Conservation (phyloP, 2,113 vertebrate genomes). For the Alligator mississippiensis region DNA sequence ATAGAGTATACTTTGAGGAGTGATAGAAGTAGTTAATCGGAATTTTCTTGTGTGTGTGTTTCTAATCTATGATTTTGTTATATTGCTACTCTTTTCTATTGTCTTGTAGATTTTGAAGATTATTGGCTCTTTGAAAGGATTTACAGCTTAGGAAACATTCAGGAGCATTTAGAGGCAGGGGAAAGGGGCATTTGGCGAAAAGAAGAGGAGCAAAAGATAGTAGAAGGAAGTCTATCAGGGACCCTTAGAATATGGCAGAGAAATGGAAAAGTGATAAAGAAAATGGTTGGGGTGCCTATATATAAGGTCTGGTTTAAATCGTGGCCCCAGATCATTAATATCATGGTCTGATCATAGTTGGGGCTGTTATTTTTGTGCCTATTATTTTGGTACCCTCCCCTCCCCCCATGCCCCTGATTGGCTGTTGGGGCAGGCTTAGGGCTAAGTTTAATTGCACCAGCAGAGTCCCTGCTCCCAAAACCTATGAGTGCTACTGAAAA, state of each 20-base stretch:
- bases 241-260: background rate
- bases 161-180: fast-evolving
- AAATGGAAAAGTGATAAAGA: background rate
- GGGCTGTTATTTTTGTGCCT: too few relatives aligned
- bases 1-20: background rate
- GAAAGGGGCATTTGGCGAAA: background rate
- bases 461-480: too few relatives aligned
- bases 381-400: too few relatives aligned
- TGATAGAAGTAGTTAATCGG: background rate
- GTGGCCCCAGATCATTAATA: too few relatives aligned
- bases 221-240: background rate
- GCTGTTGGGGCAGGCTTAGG: too few relatives aligned
- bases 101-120: background rate
- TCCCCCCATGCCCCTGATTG: too few relatives aligned
- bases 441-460: too few relatives aligned
- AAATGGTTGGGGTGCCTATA: too few relatives aligned
- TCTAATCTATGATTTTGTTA: background rate
- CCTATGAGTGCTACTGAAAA: too few relatives aligned
- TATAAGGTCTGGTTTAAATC: too few relatives aligned
- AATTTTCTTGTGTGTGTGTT: background rate
- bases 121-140: background rate
- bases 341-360: too few relatives aligned
- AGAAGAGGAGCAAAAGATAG: background rate
- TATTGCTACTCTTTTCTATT: background rate
- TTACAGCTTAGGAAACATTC: background rate